These are phyloP conservation scores for Tachina fera DNA, from an alignment of 2,888 invertebrate species.

Conservation along the genomic window DNA sequence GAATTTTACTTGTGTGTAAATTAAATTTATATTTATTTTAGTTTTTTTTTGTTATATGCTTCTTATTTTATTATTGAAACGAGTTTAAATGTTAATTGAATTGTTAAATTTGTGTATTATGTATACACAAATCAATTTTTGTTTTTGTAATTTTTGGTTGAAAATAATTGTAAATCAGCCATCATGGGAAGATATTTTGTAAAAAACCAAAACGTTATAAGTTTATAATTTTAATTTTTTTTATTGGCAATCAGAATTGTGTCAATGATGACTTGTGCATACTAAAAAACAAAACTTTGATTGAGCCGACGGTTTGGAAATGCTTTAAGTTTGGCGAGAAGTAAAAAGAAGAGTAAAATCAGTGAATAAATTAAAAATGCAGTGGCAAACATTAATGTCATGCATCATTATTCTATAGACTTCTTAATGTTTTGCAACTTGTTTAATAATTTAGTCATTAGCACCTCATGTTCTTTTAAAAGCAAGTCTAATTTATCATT, in stretches of 20 bases:
- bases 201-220: constrained; percentile 39
- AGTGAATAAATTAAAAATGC: too few relatives aligned
- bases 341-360: too few relatives aligned
- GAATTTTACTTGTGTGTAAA: constrained; percentile 42
- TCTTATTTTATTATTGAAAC: constrained; percentile 61
- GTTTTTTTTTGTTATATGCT: constrained; percentile 8
- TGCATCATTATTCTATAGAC: too few relatives aligned
- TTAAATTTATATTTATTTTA: constrained; percentile 54
- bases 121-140: not conserved
- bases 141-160: constrained; percentile 3
- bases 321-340: not conserved
- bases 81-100: constrained; percentile 67
- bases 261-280: constrained; percentile 75
- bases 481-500: not conserved
- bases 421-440: too few relatives aligned
- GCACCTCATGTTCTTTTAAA: not conserved
- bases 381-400: too few relatives aligned
- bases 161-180: constrained; percentile 16
- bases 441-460: not conserved
- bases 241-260: constrained; percentile 80
- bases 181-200: constrained; percentile 51
- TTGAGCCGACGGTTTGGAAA: not conserved
- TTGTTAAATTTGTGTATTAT: constrained; percentile 49
- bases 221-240: constrained; percentile 68
- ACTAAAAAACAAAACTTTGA: constrained; percentile 3